A percentile compares a stretch with the other conserved stretches of the same genome.
These are phyloP conservation scores for Ovibos moschatus DNA, from an alignment of 2,113 vertebrate species.

Conservation along the genomic window DNA sequence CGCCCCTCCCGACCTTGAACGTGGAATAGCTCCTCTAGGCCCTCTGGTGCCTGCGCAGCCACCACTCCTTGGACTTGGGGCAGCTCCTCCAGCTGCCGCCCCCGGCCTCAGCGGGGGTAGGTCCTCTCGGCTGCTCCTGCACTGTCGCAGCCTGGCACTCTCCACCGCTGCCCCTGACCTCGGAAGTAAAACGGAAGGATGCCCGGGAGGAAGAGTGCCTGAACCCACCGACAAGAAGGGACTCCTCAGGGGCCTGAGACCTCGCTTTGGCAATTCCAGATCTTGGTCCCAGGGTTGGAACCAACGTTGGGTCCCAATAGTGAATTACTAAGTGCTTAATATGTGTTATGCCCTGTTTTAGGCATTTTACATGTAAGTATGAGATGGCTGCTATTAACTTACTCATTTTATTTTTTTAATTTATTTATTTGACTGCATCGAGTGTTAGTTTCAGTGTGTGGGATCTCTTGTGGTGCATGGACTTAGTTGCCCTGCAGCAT, in stretches of 20 bases:
- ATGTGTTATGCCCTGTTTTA: background rate
- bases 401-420: background rate
- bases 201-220: background rate
- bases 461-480: background rate
- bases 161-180: rapidly evolving
- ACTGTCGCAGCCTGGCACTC: too few relatives aligned
- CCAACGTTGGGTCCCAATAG: background rate
- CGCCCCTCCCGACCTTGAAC: too few relatives aligned
- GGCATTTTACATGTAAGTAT: background rate
- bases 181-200: rapidly evolving
- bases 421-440: background rate
- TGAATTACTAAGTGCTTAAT: background rate
- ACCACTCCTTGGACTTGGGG: too few relatives aligned
- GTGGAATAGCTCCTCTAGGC: too few relatives aligned
- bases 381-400: too few relatives aligned
- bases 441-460: background rate
- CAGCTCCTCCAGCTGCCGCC: rapidly evolving
- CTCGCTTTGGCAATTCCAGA: background rate
- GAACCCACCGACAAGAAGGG: background rate
- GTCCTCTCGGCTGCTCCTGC: too few relatives aligned
- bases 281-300: background rate
- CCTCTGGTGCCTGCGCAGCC: rapidly evolving
- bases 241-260: background rate
- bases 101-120: too few relatives aligned
- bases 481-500: background rate